A percentile compares a stretch with the other conserved stretches of the same genome.
phyloP scores from a whole-genome alignment of 2,113 vertebrate species.

The Hydrolagus affinis region DNA sequence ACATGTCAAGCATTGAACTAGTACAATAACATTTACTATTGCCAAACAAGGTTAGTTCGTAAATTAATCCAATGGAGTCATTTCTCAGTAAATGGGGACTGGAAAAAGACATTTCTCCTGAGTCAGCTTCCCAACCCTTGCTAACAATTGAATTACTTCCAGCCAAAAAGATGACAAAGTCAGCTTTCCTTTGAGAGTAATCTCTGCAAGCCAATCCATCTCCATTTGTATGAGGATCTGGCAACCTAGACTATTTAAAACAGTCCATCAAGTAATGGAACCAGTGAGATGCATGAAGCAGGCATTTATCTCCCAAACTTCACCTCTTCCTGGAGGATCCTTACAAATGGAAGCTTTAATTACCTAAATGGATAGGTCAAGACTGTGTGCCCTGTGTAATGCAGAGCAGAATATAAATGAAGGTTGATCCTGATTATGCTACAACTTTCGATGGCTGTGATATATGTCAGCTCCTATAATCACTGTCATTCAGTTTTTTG shows the following conservation, averaged over 20 bases:
- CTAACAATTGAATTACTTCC: conserved; percentile 63
- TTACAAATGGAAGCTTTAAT: conserved; percentile 70
- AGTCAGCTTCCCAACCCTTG: conserved; percentile 53
- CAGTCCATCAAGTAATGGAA: conserved; percentile 60
- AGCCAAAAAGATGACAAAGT: conserved; percentile 57
- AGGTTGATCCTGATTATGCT: conserved; percentile 42
- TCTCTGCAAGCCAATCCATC: conserved; percentile 56
- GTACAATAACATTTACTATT: conserved; percentile 45
- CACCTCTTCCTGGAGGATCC: conserved; percentile 66
- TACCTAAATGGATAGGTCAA: conserved; percentile 69
- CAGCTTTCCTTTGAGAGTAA: conserved; percentile 57
- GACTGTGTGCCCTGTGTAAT: conserved; percentile 52
- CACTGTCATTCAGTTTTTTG: conserved; percentile 55
- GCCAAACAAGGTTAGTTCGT: conserved; percentile 46
- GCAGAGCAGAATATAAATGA: conserved; percentile 59
- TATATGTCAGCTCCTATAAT: conserved; percentile 46
- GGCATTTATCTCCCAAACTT: conserved; percentile 62
- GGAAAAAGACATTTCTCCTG: conserved; percentile 34
- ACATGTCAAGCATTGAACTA: conserved; percentile 44
- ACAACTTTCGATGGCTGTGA: conserved; percentile 43
- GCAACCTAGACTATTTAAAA: conserved; percentile 53
- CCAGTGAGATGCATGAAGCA: conserved; percentile 48
- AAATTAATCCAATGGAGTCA: conserved; percentile 50
- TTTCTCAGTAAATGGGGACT: conserved; percentile 44
- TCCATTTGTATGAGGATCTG: conserved; percentile 61